These are phyloP conservation scores for Xanthostigma xanthostigma DNA, from an alignment of 2,888 invertebrate species.

Conservation along the genomic window DNA sequence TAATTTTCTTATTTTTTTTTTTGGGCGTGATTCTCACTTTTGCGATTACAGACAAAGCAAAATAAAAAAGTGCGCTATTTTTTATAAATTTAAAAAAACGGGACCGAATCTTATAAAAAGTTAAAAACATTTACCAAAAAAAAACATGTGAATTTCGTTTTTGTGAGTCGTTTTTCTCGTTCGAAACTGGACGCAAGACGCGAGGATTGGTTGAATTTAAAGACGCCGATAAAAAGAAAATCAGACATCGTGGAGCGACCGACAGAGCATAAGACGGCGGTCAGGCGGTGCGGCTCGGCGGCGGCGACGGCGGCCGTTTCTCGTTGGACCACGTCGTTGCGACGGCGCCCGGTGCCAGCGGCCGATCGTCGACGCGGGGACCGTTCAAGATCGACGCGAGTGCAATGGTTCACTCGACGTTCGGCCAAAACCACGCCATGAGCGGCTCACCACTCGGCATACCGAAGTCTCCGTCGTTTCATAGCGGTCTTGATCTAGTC, in stretches of 20 bases:
- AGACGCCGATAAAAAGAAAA: no score
- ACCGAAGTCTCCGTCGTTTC: constrained; percentile 78
- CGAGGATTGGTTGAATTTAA: no score
- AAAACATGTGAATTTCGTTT: no score
- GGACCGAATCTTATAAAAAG: no score
- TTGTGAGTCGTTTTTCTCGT: no score
- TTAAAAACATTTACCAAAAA: no score
- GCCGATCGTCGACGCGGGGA: constrained; percentile 13
- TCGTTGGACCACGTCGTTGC: constrained; percentile 20
- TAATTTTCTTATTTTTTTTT: no score
- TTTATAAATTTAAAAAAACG: no score
- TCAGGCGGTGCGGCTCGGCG: constrained; percentile 24
- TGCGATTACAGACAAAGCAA: no score
- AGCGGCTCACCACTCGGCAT: constrained; percentile 48
- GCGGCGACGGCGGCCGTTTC: constrained; percentile 36
- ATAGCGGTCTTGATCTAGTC: constrained; percentile 70
- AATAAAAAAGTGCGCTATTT: no score
- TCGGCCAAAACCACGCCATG: constrained; percentile 28
- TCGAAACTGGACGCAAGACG: no score
- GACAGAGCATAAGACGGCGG: constrained; percentile 24
- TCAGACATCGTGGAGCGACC: constrained; percentile 19
- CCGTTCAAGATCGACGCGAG: constrained; percentile 18
- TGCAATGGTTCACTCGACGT: constrained; percentile 29
- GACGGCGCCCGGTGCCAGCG: constrained; percentile 31
- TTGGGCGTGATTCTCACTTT: no score